Base-by-base conservation (phyloP, 2,113 vertebrate genomes). In the Podilymbus podiceps region DNA sequence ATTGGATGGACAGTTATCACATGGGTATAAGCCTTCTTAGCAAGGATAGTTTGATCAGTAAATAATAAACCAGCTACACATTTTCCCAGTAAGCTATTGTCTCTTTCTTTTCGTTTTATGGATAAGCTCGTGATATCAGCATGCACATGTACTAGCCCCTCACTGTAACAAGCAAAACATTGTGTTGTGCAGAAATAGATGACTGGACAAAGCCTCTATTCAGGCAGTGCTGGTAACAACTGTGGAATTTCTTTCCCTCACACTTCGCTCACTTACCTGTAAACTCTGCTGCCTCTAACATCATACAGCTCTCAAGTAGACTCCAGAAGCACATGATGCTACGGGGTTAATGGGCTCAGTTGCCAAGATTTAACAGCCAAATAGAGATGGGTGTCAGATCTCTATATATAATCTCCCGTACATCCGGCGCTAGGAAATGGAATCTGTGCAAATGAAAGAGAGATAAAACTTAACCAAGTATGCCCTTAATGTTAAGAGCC, bases 381-480 rank as follows among this genome's bases (percentile, higher is more conserved):
- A 66, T 4, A 93, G 85, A 97, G 96, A 94, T 88, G 95, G 89
- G 96, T 95, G 94, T 97, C 97, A 97, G 97, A 95, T 96, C 77
- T 86, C 95, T 66, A 18, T 38, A 4, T 22, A 20, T 49, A 91
- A 93, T 95, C 90, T 85, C 80, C 60, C 5, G 6, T 64, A 90
- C 59, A 94, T 95, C 93, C 94, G 85, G 93, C 96, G 89, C 16
- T 88, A 50, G 75, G 86, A 97, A 96, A 95, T 12, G 15, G 96
- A 95, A 89, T 91, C 86, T 66, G 52, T 86, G 73, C 76, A 84
- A 94, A 88, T 8, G 67, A 95, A 75, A 94, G 87, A 73, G 91
- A 97, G 94, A 97, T 78, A 97, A 96, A 97, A 92, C 55, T 69
- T 53, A 90, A 84, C 84, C 72, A 89, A 93, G 85, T 58, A 68